A percentile compares a stretch with the other conserved stretches of the same genome.
Conservation (phyloP, 2,113 vertebrate species). For the Sphyrna mokarran region DNA sequence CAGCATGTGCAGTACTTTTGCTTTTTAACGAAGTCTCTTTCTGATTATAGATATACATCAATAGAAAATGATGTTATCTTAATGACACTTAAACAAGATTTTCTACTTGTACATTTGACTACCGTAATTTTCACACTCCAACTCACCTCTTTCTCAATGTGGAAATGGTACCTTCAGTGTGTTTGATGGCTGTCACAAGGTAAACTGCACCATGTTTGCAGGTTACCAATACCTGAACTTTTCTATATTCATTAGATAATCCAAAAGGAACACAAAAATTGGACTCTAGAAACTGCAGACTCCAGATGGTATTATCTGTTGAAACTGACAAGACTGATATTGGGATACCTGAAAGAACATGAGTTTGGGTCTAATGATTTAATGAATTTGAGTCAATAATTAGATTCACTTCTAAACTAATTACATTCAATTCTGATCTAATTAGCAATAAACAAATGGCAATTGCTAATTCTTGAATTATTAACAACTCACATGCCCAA, state of each 20-base stretch:
- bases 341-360: conserved; percentile 54
- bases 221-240: conserved; percentile 56
- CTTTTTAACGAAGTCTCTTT: not conserved
- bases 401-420: not conserved
- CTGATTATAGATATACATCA: not conserved
- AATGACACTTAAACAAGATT: not conserved
- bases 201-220: conserved; percentile 62
- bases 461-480: not conserved
- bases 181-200: conserved; percentile 49
- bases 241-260: conserved; percentile 37
- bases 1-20: not conserved
- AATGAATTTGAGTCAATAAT: not conserved
- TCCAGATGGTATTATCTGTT: conserved; percentile 51
- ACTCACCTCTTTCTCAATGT: conserved; percentile 22
- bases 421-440: not conserved
- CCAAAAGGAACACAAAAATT: conserved; percentile 35
- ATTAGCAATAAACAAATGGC: not conserved
- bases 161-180: not conserved
- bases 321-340: conserved; percentile 58
- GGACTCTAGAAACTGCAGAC: conserved; percentile 60
- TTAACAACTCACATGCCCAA: not conserved
- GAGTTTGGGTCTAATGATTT: not conserved
- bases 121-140: not conserved
- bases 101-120: not conserved
- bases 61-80: not conserved